Evolutionary conservation across 2,113 vertebrate species (phyloP), one percentile per base, ranked within the genome.

Genomic region (Hiodon alosoides): DNA sequence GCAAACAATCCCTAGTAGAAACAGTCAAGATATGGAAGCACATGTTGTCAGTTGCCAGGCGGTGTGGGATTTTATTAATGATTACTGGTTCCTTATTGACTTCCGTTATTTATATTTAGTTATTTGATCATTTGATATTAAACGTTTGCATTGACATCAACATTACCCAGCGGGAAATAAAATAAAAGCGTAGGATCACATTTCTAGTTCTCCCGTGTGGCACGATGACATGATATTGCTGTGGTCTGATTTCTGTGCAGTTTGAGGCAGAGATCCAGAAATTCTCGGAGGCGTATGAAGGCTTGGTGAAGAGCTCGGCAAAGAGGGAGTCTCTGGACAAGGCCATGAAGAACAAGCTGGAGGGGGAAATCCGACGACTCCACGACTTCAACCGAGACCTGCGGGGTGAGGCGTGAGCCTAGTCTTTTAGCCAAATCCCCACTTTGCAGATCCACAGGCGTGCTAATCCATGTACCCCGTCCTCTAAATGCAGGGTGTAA

Each of bases 361-460:
- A 95, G 84, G 92, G 91, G 2, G 94, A 95, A 86, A 94, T 95
- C 78, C 86, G 94, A 69, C 90, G 93, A 70, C 89, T 95, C 70
- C 92, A 93, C 0, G 94, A 95, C 81, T 95, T 95, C 87, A 95
- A 95, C 88, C 88, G 93, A 80, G 94, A 95, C 81, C 87, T 95
- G 59, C 88, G 93, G 88, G 94, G 94, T 92, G 61, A 75, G 52
- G 6, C 50, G 3, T 2, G 0, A 8, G 17, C 31, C 31, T 66
- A 31, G 31, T 31, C n/a, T 69, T 54, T n/a, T 69, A n/a, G 52
- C 8, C 8, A 8, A 31, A 31, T 31, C 31, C 31, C 68, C 5
- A 4, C 52, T 31, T 69, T 10, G 13, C 60, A 61, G 6, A 53
- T 51, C 4, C 50, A 16, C 50, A 72, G 14, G 52, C 59, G 60